Base-by-base conservation (phyloP, 2,113 vertebrate species). In the Hemiscyllium ocellatum region DNA sequence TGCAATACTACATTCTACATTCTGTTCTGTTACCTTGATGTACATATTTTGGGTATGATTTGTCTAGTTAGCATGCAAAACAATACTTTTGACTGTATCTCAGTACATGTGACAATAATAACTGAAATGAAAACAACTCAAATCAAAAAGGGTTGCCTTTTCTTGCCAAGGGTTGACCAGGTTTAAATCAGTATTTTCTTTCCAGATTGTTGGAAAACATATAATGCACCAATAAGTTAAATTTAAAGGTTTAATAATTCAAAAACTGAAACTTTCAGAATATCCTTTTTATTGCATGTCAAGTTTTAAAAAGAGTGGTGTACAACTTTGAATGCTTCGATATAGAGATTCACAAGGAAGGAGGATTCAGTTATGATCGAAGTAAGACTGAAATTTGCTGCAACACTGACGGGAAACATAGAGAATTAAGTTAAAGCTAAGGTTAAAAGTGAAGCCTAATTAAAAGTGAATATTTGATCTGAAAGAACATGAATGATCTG, bases 381-480 rank as follows among this genome's bases (percentile, higher is more conserved):
- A 61, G 22, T 56, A 56, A 65, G 29, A 65, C 33, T 91, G 50
- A 56, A 78, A 12, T 89, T 56, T 89, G 22, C 86, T 61, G 50
- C 52, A 33, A 13, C 7, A 61, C 61, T 10, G 20, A 87, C 24
- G 8, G 29, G 33, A 52, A 26, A 61, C 17, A 66, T 66, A 33
- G 19, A n/a, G 89, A 91, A 91, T n/a, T 66, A 61, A 91, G 37
- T 91, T 91, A 37, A 91, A 91, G 61, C 61, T 91, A 66, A 66
- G 56, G 66, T 66, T 37, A 91, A 61, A 89, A 29, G 29, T 91
- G 52, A 37, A 66, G 89, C 89, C 33, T 65, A 37, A 91, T 91
- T 91, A 66, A 91, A 91, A 66, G 56, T 91, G 89, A 90, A 90
- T 29, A 61, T 90, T 61, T 90, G 87, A 90, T 90, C 24, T 90